Evolutionary conservation across 2,797 vertebrate species (phyloP), one percentile per base, ranked within the genome.

Genomic region (Coranthus polyacanthus): DNA sequence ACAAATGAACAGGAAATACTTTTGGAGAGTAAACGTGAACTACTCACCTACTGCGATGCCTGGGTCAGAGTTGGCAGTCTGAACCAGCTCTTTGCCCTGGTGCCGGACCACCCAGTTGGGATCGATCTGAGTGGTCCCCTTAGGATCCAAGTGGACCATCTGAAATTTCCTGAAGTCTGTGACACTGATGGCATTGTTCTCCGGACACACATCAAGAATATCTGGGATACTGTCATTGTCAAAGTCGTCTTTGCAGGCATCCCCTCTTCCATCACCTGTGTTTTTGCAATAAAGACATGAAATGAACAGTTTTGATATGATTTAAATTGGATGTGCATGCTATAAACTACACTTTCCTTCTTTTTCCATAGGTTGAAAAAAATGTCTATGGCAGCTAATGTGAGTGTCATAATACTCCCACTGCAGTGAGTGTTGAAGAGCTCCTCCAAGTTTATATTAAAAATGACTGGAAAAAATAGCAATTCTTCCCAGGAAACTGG

Each of bases 161-260:
- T 99, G 98, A 90, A 99, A 99, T 88, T 99, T 99, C 45, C 97
- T 93, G 88, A 99, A 99, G 91, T 99, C 98, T 0, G 98, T 99
- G 85, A 93, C 93, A 37, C 95, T 97, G 79, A 99, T 97, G 59
- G 94, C 98, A 3, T 84, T 94, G 86, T 99, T 99, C 84, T 99
- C 97, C 0, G 98, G 98, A 51, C 98, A 99, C 20, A 97, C 96
- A 12, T 99, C 98, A 5, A 94, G 92, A 61, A 98, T 96, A 85
- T 99, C 98, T 0, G 96, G 98, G 68, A 99, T 89, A 0, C 3
- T 96, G 90, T 99, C 98, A 0, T 99, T 98, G 89, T 99, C 98
- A 86, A 99, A 99, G 79, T 99, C 98, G 6, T 99, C 97, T 88
- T 96, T 98, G 89, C 98, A 99, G 46, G 94, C 95, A 17, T 99